phyloP scores from a whole-genome alignment of 2,113 vertebrate genomes.

The Rostratula benghalensis region DNA sequence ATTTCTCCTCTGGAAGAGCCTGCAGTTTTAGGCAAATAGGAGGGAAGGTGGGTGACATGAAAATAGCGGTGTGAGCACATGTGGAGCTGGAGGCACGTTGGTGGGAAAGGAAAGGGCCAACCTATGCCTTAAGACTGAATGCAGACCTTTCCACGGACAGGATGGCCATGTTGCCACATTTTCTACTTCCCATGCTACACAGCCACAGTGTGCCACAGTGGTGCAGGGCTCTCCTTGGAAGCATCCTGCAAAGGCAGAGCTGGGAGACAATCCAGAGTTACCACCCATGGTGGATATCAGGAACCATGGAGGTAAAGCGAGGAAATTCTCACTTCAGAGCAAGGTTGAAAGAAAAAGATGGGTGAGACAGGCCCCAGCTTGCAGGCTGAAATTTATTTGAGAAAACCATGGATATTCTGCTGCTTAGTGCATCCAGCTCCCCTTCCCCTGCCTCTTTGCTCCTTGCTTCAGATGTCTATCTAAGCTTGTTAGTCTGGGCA shows the following conservation, averaged over 20 bases:
- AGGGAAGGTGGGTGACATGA: not conserved
- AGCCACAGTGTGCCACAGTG: not conserved
- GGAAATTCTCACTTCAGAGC: not conserved
- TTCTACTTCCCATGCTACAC: not conserved
- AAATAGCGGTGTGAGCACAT: not conserved
- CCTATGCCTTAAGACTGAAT: not conserved
- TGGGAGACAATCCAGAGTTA: not conserved
- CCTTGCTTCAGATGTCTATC: not conserved
- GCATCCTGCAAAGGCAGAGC: not conserved
- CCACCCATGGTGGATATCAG: not conserved
- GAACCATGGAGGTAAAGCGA: not conserved
- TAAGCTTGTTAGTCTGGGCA: not conserved
- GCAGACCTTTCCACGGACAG: fast-evolving
- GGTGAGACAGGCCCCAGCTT: not conserved
- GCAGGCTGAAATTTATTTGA: not conserved
- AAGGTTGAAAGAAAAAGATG: not conserved
- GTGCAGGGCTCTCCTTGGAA: not conserved
- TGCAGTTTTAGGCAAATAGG: not conserved
- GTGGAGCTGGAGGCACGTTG: not conserved
- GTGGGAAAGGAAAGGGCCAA: not conserved
- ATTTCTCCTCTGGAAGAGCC: not conserved
- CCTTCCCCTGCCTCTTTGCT: not conserved
- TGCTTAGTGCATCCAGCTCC: not conserved
- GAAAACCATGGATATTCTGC: not conserved
- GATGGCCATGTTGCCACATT: not conserved